Evolutionary conservation across 2,113 vertebrate genomes (phyloP).

Genomic region (Irena cyanogastra): DNA sequence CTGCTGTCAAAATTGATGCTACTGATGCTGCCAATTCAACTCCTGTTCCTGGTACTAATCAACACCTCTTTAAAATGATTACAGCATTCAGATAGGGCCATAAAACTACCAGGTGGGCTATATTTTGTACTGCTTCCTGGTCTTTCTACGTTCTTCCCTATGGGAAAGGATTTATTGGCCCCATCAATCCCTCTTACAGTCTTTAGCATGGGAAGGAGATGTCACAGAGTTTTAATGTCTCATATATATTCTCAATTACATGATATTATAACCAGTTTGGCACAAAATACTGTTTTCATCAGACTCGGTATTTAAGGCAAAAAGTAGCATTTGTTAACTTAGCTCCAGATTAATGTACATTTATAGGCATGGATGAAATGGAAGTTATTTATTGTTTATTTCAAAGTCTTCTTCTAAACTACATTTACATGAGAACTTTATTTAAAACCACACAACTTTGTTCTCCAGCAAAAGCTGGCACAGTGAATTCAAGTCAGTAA

Average conservation of each 20-base stretch:
- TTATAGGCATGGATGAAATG: neutral
- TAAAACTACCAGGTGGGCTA: slow-evolving; percentile 40
- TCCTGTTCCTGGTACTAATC: slow-evolving; percentile 48
- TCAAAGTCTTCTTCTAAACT: neutral
- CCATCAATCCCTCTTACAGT: slow-evolving; percentile 60
- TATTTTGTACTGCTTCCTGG: slow-evolving; percentile 3
- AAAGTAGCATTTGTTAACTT: slow-evolving; percentile 30
- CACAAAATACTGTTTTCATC: slow-evolving; percentile 40
- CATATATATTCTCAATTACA: slow-evolving; percentile 60
- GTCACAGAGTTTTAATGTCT: slow-evolving; percentile 42
- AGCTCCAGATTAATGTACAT: neutral
- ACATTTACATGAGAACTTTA: neutral
- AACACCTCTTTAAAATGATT: slow-evolving; percentile 28
- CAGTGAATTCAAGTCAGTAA: neutral
- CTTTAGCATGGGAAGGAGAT: slow-evolving; percentile 56
- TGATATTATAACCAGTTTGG: neutral
- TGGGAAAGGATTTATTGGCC: slow-evolving; percentile 62
- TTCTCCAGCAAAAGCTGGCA: neutral
- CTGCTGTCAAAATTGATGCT: slow-evolving; percentile 25
- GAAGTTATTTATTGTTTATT: neutral
- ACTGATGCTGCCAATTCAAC: slow-evolving; percentile 31
- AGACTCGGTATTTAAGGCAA: neutral
- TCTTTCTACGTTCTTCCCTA: slow-evolving; percentile 53
- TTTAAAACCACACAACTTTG: neutral
- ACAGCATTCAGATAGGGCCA: slow-evolving; percentile 12